Conservation (phyloP, 1,140 invertebrate species). For the Geopemphigus sp. region DNA sequence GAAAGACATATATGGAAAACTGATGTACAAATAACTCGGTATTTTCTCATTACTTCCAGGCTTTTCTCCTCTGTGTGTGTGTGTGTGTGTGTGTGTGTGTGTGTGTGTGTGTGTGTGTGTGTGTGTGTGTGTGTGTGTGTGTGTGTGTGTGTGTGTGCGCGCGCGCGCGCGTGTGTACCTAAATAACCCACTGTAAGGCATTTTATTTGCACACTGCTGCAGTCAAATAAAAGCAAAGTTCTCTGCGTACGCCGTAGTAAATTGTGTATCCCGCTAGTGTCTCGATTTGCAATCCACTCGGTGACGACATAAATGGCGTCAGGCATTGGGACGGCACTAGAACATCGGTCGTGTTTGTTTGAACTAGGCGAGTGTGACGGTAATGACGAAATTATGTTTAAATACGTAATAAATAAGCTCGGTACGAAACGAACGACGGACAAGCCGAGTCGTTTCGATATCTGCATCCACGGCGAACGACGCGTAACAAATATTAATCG, state of each 20-base stretch:
- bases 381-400: too few relatives aligned
- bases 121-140: not conserved
- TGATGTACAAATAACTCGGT: slow-evolving; percentile 35
- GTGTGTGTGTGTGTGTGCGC: not conserved
- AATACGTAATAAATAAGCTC: too few relatives aligned
- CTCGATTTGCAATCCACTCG: slow-evolving; percentile 6
- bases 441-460: too few relatives aligned
- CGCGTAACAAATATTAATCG: too few relatives aligned
- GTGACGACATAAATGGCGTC: not conserved
- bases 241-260: not conserved
- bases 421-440: too few relatives aligned
- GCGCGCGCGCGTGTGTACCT: too few relatives aligned
- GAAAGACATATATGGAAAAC: slow-evolving; percentile 35
- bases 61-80: not conserved
- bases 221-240: slow-evolving; percentile 21
- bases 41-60: slow-evolving; percentile 19
- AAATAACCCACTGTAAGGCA: not conserved
- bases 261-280: not conserved
- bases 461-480: too few relatives aligned
- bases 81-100: not conserved
- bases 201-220: slow-evolving; percentile 14
- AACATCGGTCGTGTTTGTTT: not conserved
- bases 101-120: not conserved
- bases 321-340: not conserved
- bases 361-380: too few relatives aligned